Evolutionary conservation across 2,797 vertebrate genomes (phyloP).

Genomic region (Chelonia mydas): DNA sequence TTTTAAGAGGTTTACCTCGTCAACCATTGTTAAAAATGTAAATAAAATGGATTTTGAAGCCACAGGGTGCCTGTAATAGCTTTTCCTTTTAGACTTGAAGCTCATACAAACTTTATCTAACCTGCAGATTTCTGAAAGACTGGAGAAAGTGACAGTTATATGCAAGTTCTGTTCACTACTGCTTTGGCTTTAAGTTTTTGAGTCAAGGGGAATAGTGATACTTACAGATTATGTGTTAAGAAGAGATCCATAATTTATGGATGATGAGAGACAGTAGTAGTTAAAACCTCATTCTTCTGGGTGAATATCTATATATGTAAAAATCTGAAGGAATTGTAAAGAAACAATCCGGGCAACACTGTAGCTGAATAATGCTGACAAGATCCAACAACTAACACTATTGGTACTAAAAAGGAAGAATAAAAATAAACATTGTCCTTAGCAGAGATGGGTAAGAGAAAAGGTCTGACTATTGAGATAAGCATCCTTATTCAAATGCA

Average conservation of each 20-base stretch:
- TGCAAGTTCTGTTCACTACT: constrained; percentile 29
- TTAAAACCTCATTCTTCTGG: constrained; percentile 65
- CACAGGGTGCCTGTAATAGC: constrained; percentile 63
- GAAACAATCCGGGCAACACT: constrained; percentile 21
- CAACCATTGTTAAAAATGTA: constrained; percentile 78
- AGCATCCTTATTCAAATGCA: not conserved
- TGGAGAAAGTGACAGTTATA: constrained; percentile 52
- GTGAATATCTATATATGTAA: constrained; percentile 63
- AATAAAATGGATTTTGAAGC: constrained; percentile 76
- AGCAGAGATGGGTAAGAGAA: not conserved
- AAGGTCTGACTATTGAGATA: not conserved
- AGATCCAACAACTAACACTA: not conserved
- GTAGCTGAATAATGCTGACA: not conserved
- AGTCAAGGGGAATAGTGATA: constrained; percentile 67
- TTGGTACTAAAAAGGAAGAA: not conserved
- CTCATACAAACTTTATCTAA: constrained; percentile 64
- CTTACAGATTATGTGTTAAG: constrained; percentile 71
- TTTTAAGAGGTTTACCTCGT: constrained; percentile 75
- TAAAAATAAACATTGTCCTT: not conserved
- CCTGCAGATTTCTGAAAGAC: constrained; percentile 37
- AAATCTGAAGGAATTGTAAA: constrained; percentile 31
- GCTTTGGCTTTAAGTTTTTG: constrained; percentile 65
- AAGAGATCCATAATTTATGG: constrained; percentile 74
- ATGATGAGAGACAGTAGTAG: constrained; percentile 65
- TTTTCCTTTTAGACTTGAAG: constrained; percentile 65